Conservation (phyloP, 2,888 invertebrate genomes). For the Microplitis manilae region DNA sequence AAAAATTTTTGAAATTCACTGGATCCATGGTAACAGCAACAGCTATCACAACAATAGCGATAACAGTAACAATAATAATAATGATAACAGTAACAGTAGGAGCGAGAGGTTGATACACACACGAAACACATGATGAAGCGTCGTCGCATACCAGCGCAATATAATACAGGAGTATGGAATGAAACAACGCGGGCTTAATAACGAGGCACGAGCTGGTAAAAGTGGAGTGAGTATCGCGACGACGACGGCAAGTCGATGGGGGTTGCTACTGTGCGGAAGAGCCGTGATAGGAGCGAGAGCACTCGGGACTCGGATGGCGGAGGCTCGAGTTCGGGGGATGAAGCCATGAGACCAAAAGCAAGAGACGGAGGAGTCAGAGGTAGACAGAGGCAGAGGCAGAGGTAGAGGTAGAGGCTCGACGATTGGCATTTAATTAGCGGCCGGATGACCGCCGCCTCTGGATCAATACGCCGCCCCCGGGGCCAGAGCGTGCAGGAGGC, state of each 20-base stretch:
- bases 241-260: slow-evolving; percentile 14
- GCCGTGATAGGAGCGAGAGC: slow-evolving; percentile 1
- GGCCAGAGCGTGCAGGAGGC: slow-evolving; percentile 68
- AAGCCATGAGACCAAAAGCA: slow-evolving; percentile 37
- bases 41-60: background rate
- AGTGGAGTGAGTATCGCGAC: slow-evolving; percentile 24
- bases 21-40: background rate
- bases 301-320: slow-evolving; percentile 40
- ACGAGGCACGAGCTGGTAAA: slow-evolving; percentile 1
- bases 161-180: slow-evolving; percentile 24
- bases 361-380: background rate
- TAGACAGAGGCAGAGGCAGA: slow-evolving; percentile 44
- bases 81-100: background rate
- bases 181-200: slow-evolving; percentile 31
- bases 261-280: background rate
- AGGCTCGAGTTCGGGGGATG: slow-evolving; percentile 45
- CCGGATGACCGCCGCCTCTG: slow-evolving; percentile 71
- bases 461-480: slow-evolving; percentile 71
- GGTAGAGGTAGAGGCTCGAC: slow-evolving; percentile 57
- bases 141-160: slow-evolving; percentile 34
- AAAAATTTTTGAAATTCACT: background rate
- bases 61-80: background rate
- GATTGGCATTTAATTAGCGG: slow-evolving; percentile 72
- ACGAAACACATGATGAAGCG: slow-evolving; percentile 17
- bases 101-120: background rate